Evolutionary conservation across 2,113 vertebrate genomes (phyloP), one percentile per base, ranked within the genome.

Genomic region (Elephas maximus): DNA sequence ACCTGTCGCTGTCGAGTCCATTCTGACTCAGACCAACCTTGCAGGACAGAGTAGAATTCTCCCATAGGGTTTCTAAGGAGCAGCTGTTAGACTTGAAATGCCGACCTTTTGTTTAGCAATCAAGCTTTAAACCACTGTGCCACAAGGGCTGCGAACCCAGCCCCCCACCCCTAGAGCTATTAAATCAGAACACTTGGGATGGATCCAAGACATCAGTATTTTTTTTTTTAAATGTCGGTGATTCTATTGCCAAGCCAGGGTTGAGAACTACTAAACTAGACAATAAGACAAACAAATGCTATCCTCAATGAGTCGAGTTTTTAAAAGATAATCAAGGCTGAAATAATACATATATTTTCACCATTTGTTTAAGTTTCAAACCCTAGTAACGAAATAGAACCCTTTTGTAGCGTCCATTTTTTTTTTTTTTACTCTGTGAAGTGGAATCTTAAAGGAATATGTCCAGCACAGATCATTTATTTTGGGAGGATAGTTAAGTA

Each of bases 281-380:
- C 45, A 45, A 30, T 76, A 69, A 88, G 30, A 89, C 4, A 91
- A 53, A 84, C 21, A 63, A 78, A 78, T 69, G 9, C 33, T 69
- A 79, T 37, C 93, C 23, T 92, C 89, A 91, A 78, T 67, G n/a
- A 69, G 73, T 33, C 6, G 65, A 67, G 28, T 26, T 89, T 89
- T 74, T 33, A 82, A 89, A 91, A 78, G n/a, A 81, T n/a, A 80
- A 65, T 12, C n/a, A 62, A 53, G 73, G 14, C 33, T 8, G 74
- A 78, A 60, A 74, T 41, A n/a, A 81, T 26, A 21, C 4, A 37
- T 0, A 83, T 3, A 65, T 7, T 65, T n/a, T 45, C 69, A 2
- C 1, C 57, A 65, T 3, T 23, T 76, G 33, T 67, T 26, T 51
- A 74, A 51, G 9, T 87, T 78, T 76, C 28, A 94, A 18, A 6